These are phyloP conservation scores for Chloropsis hardwickii DNA, from an alignment of 2,113 vertebrate species.

Conservation along the genomic window DNA sequence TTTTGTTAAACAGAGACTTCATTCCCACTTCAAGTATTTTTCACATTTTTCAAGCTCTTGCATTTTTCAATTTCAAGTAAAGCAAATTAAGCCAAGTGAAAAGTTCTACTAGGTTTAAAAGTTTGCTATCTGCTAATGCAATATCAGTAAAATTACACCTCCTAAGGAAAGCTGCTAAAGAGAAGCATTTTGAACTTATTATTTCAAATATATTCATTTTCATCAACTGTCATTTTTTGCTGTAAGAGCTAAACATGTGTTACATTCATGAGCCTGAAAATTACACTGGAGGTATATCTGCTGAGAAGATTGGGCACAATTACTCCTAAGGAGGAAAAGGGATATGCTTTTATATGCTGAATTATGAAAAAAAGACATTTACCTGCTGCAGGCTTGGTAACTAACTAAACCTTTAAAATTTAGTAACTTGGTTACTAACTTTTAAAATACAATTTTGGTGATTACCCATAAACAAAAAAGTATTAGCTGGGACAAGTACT, in stretches of 20 bases:
- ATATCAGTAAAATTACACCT: not conserved
- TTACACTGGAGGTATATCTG: not conserved
- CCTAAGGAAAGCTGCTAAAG: not conserved
- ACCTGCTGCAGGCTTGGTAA: not conserved
- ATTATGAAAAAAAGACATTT: not conserved
- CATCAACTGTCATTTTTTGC: not conserved
- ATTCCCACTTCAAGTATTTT: not conserved
- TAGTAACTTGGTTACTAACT: not conserved
- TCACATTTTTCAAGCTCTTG: not conserved
- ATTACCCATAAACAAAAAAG: not conserved
- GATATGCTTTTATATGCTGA: not conserved
- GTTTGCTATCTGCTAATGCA: not conserved
- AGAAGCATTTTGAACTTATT: not conserved
- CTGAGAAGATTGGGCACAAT: not conserved
- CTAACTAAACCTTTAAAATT: no score
- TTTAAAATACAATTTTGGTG: not conserved
- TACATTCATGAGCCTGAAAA: not conserved
- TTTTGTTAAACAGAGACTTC: not conserved
- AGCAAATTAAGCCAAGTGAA: not conserved
- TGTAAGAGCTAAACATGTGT: not conserved
- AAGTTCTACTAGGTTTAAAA: not conserved
- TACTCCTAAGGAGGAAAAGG: not conserved
- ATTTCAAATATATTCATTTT: not conserved
- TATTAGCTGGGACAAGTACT: not conserved
- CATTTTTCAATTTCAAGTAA: not conserved